phyloP scores from a whole-genome alignment of 2,113 vertebrate genomes.

The Raphicerus campestris region DNA sequence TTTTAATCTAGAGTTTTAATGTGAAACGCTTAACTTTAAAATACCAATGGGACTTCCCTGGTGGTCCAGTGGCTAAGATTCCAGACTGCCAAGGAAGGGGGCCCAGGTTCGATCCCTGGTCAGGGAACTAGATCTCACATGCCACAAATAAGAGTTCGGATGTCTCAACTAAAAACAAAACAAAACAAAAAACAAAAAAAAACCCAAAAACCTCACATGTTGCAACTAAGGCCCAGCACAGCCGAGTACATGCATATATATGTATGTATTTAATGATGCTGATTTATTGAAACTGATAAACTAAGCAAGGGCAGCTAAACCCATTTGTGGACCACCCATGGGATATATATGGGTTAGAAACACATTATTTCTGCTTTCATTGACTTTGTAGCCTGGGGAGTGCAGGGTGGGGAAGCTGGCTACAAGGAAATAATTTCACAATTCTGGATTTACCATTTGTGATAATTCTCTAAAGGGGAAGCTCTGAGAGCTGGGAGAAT shows the following conservation, averaged over 20 bases:
- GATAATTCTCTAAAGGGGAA: background rate
- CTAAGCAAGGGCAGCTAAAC: background rate
- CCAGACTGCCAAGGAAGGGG: background rate
- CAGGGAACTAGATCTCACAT: background rate
- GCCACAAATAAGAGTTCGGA: background rate
- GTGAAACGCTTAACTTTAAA: background rate
- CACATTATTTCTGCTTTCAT: background rate
- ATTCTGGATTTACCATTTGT: background rate
- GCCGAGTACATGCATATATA: background rate
- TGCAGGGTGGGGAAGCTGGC: background rate
- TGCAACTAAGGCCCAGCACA: background rate
- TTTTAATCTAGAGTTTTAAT: background rate
- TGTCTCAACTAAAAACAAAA: background rate
- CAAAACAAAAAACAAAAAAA: rapidly evolving
- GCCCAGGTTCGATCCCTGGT: background rate
- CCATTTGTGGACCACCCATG: background rate
- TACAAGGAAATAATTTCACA: background rate
- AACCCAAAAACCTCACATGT: background rate
- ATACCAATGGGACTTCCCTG: background rate
- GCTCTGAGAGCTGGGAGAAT: background rate
- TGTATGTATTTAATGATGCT: background rate
- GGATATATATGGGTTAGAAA: background rate
- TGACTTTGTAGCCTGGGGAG: background rate
- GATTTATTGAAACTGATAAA: background rate
- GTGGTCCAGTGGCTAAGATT: background rate